Conservation (phyloP, 2,113 vertebrate genomes). For the Pithys albifrons region DNA sequence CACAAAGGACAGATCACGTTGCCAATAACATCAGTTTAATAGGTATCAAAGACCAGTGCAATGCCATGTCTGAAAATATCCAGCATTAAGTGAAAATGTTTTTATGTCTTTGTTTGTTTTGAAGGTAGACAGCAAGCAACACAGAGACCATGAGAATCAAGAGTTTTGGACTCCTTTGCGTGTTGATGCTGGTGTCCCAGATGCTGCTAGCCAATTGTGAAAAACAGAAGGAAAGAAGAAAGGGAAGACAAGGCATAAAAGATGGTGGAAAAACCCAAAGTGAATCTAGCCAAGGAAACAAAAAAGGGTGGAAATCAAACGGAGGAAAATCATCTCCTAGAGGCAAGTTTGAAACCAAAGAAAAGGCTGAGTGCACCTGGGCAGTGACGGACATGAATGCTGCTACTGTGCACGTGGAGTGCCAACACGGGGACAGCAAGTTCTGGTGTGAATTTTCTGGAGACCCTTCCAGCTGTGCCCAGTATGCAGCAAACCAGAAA, state of each 20-base stretch:
- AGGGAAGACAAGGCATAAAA: conserved; percentile 22
- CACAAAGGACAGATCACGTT: neutral
- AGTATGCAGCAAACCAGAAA: conserved; percentile 64
- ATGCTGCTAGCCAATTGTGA: conserved; percentile 67
- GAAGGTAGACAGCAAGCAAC: conserved; percentile 23
- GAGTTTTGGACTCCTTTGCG: conserved; percentile 71
- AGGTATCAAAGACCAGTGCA: neutral
- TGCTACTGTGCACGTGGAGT: conserved; percentile 70
- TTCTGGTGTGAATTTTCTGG: conserved; percentile 84
- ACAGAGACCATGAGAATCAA: conserved; percentile 72
- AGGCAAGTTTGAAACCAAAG: conserved; percentile 79
- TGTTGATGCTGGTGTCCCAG: conserved; percentile 75
- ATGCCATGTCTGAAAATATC: neutral
- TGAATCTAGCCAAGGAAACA: neutral
- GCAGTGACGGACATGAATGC: conserved; percentile 23
- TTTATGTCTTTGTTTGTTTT: neutral
- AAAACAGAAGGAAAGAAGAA: conserved; percentile 58
- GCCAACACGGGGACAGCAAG: conserved; percentile 49
- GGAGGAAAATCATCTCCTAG: conserved; percentile 32
- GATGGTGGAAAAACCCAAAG: neutral
- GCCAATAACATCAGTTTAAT: neutral
- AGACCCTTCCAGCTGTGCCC: conserved; percentile 76
- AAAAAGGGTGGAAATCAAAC: conserved; percentile 21
- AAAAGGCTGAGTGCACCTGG: conserved; percentile 84
- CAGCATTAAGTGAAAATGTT: neutral